These are phyloP conservation scores for Chrysolina haemoptera DNA, from an alignment of 2,888 invertebrate species.

Conservation along the genomic window DNA sequence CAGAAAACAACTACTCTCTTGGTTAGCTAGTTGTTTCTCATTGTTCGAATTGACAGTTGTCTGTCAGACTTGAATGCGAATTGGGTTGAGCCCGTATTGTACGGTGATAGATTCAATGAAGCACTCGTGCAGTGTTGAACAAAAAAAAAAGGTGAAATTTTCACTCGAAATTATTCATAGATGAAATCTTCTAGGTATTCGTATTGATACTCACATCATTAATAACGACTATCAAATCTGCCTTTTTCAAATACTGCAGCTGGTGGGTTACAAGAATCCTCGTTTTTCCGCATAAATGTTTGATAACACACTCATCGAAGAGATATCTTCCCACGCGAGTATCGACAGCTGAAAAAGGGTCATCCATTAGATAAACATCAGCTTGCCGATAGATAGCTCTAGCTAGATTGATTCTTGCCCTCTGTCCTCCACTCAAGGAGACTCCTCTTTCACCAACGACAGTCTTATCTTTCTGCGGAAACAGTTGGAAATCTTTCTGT, in stretches of 20 bases:
- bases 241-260: constrained; percentile 75
- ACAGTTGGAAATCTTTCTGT: constrained; percentile 77
- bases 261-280: constrained; percentile 82
- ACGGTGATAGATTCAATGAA: no score
- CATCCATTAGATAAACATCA: constrained; percentile 84
- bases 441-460: constrained; percentile 81
- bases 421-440: constrained; percentile 85
- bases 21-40: no score
- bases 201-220: constrained; percentile 68
- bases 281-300: constrained; percentile 73
- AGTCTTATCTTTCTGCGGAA: constrained; percentile 72
- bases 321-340: constrained; percentile 82
- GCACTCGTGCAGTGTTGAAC: no score
- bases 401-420: constrained; percentile 84
- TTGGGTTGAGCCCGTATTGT: no score
- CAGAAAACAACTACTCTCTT: no score
- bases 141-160: no score
- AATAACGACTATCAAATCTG: constrained; percentile 73
- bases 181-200: no score
- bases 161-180: no score
- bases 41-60: no score
- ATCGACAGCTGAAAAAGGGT: constrained; percentile 87
- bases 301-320: constrained; percentile 81
- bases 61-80: no score
- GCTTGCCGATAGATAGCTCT: constrained; percentile 85